These are phyloP conservation scores for Rambutsinella grinnellia DNA, from an alignment of 2,888 invertebrate species.

Conservation along the genomic window DNA sequence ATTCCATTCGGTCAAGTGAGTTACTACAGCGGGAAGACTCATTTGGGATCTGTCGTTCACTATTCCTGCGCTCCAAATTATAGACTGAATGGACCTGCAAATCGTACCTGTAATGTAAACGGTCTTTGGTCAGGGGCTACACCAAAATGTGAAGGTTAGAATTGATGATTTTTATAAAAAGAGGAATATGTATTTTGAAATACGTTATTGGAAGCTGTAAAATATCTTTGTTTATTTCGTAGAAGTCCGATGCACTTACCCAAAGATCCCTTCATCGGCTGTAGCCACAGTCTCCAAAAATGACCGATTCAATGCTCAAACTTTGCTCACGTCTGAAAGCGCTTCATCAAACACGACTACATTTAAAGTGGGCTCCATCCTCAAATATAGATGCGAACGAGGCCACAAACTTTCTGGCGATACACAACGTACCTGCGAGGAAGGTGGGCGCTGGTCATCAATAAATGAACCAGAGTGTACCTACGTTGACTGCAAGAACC, in stretches of 20 bases:
- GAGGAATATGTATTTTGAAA: background rate
- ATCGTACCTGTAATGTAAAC: slow-evolving; percentile 80
- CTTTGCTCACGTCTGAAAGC: slow-evolving; percentile 80
- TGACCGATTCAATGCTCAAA: slow-evolving; percentile 86
- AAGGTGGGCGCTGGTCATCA: slow-evolving; percentile 87
- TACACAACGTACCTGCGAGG: slow-evolving; percentile 87
- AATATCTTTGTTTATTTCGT: slow-evolving; percentile 1
- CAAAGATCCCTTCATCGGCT: slow-evolving; percentile 85
- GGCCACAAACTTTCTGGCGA: slow-evolving; percentile 91
- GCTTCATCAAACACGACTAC: slow-evolving; percentile 79
- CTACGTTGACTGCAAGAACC: slow-evolving; percentile 88
- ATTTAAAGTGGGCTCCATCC: slow-evolving; percentile 87
- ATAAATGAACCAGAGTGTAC: slow-evolving; percentile 74
- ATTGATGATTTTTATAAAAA: slow-evolving; percentile 1
- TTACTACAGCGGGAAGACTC: slow-evolving; percentile 81
- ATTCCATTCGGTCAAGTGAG: slow-evolving; percentile 82
- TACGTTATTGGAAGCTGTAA: background rate
- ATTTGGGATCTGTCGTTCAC: slow-evolving; percentile 82
- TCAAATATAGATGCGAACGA: slow-evolving; percentile 89
- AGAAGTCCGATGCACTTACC: slow-evolving; percentile 83
- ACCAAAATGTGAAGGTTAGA: slow-evolving; percentile 86
- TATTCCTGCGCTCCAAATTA: slow-evolving; percentile 87
- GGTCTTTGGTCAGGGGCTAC: slow-evolving; percentile 87
- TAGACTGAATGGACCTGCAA: slow-evolving; percentile 81
- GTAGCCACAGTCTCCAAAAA: slow-evolving; percentile 91